These are phyloP conservation scores for Leontocebus nigricollis DNA, from an alignment of 2,797 vertebrate species.

Conservation along the genomic window DNA sequence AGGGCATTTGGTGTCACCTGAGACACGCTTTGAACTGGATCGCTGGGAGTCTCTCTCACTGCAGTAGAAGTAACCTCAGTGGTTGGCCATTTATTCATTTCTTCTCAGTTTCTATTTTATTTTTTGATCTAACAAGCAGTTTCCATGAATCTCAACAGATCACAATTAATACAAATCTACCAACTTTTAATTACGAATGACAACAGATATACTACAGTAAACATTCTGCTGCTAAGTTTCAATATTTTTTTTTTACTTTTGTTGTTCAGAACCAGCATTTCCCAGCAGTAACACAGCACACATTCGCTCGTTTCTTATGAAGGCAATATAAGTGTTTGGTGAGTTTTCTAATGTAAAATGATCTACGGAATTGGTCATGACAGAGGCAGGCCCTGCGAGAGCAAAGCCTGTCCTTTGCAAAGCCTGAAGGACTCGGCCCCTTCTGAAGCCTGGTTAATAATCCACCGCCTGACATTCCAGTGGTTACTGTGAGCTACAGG, in stretches of 20 bases:
- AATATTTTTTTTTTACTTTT: not conserved
- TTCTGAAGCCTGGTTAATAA: constrained; percentile 12
- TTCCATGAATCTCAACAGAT: not conserved
- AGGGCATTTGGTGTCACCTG: not conserved
- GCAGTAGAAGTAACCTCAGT: not conserved
- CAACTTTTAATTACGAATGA: not conserved
- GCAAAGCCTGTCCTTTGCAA: not conserved
- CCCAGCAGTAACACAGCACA: not conserved
- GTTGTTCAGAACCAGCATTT: not conserved
- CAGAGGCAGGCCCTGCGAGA: not conserved
- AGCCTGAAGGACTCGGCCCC: not conserved
- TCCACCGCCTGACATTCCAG: not conserved
- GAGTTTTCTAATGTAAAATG: not conserved
- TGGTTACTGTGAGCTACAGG: not conserved
- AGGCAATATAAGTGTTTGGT: not conserved
- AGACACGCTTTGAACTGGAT: too few species aligned
- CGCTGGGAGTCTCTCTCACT: accelerated
- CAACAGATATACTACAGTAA: not conserved
- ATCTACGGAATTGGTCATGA: not conserved
- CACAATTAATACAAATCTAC: not conserved
- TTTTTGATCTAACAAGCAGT: not conserved
- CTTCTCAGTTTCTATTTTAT: not conserved
- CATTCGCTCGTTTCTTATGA: not conserved
- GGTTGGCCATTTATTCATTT: too few species aligned
- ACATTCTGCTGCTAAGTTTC: not conserved